Percentiles rank a stretch among this genome's conserved stretches.
Conservation (phyloP, 2,888 invertebrate species). For the Epirrhoe alternata region DNA sequence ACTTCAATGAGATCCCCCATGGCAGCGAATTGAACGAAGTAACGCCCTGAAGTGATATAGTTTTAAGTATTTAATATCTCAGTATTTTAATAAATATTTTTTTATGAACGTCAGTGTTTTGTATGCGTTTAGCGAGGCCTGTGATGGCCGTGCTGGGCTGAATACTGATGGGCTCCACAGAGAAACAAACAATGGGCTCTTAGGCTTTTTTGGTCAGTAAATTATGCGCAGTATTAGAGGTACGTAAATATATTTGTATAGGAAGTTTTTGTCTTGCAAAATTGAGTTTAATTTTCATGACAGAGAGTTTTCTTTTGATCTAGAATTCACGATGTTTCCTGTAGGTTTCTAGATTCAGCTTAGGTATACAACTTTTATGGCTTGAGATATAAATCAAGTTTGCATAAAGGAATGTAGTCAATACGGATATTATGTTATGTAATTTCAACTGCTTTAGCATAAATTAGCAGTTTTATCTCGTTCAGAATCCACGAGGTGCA, state of each 20-base stretch:
- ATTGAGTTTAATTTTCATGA: neutral
- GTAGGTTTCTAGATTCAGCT: neutral
- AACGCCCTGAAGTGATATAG: conserved; percentile 74
- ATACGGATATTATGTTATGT: conserved; percentile 26
- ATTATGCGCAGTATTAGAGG: conserved; percentile 7
- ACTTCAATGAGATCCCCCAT: conserved; percentile 72
- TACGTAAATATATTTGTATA: conserved; percentile 1
- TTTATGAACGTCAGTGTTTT: conserved; percentile 64
- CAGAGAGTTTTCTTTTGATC: no score
- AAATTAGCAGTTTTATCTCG: conserved; percentile 16
- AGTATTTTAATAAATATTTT: conserved; percentile 81
- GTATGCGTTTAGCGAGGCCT: conserved; percentile 56
- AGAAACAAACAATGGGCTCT: conserved; percentile 59
- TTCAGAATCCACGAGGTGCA: conserved; percentile 20
- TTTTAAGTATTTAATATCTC: conserved; percentile 71
- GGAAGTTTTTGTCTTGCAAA: conserved; percentile 4
- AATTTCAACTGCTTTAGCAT: conserved; percentile 7
- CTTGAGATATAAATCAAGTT: conserved; percentile 8
- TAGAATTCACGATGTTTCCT: no score
- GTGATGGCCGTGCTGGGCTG: conserved; percentile 52
- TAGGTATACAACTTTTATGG: neutral
- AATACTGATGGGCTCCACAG: conserved; percentile 58
- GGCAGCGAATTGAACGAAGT: conserved; percentile 70
- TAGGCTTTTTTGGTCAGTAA: conserved; percentile 11
- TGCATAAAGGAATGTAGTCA: conserved; percentile 4